These are phyloP conservation scores for Apamea monoglypha DNA, from an alignment of 2,888 invertebrate genomes.

Conservation along the genomic window DNA sequence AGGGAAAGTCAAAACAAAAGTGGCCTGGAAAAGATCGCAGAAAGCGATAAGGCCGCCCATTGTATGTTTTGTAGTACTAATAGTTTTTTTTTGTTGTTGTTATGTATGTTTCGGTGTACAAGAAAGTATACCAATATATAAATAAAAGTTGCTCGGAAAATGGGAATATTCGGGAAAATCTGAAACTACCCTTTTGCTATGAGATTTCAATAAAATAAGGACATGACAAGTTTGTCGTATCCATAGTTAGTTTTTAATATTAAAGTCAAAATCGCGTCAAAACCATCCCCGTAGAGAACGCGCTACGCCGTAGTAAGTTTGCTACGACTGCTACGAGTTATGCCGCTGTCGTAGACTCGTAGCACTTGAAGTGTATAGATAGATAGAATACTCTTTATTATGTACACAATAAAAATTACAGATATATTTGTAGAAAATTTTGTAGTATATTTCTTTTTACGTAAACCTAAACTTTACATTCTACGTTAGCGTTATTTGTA, in stretches of 20 bases:
- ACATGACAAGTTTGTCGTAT: not conserved
- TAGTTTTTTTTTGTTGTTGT: too few relatives aligned
- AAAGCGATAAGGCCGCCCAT: too few relatives aligned
- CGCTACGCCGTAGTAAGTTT: slow-evolving; percentile 44
- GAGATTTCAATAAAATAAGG: not conserved
- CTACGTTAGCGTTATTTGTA: not conserved
- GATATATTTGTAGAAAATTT: too few relatives aligned
- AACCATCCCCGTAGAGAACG: slow-evolving; percentile 1
- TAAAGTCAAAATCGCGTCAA: not conserved
- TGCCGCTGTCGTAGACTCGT: slow-evolving; percentile 19
- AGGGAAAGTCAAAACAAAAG: not conserved
- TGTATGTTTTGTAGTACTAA: too few relatives aligned
- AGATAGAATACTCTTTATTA: not conserved
- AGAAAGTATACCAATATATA: too few relatives aligned
- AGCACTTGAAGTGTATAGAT: not conserved
- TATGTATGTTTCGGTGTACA: too few relatives aligned
- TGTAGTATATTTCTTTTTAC: not conserved
- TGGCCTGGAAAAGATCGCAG: too few relatives aligned
- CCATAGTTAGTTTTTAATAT: not conserved
- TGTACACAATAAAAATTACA: too few relatives aligned
- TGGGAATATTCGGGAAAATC: not conserved
- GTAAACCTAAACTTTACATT: not conserved
- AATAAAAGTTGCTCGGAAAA: not conserved
- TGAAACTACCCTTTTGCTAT: not conserved
- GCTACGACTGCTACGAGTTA: slow-evolving; percentile 35